Percentiles rank a stretch among this genome's conserved stretches.
Conservation (phyloP, 2,113 vertebrate species). For the Sisor rabdophorus region DNA sequence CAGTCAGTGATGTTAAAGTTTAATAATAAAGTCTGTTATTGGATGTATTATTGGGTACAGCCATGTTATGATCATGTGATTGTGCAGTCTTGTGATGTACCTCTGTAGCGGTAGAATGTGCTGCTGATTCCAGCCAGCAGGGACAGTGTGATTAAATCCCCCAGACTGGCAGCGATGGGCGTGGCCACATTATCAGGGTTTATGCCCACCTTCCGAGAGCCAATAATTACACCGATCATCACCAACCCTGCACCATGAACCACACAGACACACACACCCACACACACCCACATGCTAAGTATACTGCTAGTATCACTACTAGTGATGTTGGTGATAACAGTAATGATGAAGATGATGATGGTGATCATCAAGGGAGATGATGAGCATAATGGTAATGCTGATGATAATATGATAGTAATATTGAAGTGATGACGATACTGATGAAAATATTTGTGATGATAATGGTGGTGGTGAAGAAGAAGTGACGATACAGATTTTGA, state of each 20-base stretch:
- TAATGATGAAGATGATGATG: too few species aligned
- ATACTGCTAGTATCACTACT: not conserved
- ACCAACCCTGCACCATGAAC: conserved; percentile 76
- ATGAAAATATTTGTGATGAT: too few species aligned
- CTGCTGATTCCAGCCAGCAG: conserved; percentile 87
- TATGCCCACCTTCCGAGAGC: conserved; percentile 85
- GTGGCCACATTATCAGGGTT: conserved; percentile 97
- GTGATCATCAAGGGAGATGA: too few species aligned
- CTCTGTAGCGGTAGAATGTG: conserved; percentile 77
- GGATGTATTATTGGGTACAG: not conserved
- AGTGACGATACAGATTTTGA: too few species aligned
- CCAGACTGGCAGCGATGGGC: conserved; percentile 94
- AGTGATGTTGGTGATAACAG: too few species aligned
- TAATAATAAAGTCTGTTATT: too few species aligned
- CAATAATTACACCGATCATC: conserved; percentile 87
- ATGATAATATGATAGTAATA: too few species aligned
- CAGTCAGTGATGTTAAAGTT: too few species aligned
- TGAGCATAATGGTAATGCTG: too few species aligned
- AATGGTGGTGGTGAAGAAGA: too few species aligned
- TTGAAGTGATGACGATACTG: too few species aligned
- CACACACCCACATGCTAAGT: not conserved
- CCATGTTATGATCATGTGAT: not conserved
- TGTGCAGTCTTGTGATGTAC: conserved; percentile 57
- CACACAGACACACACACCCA: not conserved
- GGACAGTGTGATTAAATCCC: conserved; percentile 89